Conservation (phyloP, 2,888 invertebrate genomes). For the Drosophila meridionalis region DNA sequence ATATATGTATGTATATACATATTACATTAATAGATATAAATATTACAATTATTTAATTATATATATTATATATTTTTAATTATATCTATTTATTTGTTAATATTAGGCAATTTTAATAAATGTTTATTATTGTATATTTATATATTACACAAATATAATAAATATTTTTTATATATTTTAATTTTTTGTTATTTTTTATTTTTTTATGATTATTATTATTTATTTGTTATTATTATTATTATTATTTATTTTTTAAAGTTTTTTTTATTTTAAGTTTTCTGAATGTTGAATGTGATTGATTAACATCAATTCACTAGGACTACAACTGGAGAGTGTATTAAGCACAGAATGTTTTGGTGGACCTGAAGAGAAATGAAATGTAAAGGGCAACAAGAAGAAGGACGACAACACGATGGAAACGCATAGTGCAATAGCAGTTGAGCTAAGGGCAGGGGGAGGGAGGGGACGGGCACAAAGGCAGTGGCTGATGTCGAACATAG, state of each 20-base stretch:
- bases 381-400: slow-evolving; percentile 63
- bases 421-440: slow-evolving; percentile 45
- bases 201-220: neutral
- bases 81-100: too few species aligned
- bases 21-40: too few species aligned
- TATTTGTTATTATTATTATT: neutral
- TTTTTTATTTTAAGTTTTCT: too few species aligned
- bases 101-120: too few species aligned
- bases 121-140: too few species aligned
- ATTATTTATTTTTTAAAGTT: neutral
- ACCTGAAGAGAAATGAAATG: slow-evolving; percentile 57
- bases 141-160: too few species aligned
- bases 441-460: neutral
- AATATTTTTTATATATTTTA: too few species aligned
- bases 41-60: too few species aligned
- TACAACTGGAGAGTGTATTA: slow-evolving; percentile 25
- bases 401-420: slow-evolving; percentile 45
- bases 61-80: neutral
- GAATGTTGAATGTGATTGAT: too few species aligned
- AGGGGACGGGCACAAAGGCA: slow-evolving; percentile 48
- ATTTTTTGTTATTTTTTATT: too few species aligned
- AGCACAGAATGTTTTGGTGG: slow-evolving; percentile 54
- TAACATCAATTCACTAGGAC: neutral
- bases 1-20: too few species aligned
- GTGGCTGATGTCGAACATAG: slow-evolving; percentile 68